Evolutionary conservation across 2,797 vertebrate species (phyloP).

Genomic region (Parambassis ranga): DNA sequence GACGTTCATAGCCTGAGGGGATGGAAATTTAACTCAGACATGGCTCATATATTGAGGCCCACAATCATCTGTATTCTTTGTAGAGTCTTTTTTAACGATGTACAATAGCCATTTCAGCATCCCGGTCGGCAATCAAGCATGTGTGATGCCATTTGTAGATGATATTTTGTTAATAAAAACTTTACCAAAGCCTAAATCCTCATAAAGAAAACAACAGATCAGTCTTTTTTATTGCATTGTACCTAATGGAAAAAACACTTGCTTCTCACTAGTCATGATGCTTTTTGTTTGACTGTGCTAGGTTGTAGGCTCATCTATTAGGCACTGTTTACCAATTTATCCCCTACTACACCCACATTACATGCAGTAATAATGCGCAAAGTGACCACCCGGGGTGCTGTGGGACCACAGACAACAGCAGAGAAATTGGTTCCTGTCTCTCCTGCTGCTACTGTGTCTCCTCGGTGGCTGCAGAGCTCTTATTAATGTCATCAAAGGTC

Average conservation of each 20-base stretch:
- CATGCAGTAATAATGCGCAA: slow-evolving; percentile 31
- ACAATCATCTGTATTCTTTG: slow-evolving; percentile 52
- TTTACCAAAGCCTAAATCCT: slow-evolving; percentile 24
- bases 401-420: slow-evolving; percentile 54
- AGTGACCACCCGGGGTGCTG: slow-evolving; percentile 64
- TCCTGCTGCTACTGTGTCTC: slow-evolving; percentile 15
- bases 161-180: slow-evolving; percentile 45
- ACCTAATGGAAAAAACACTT: slow-evolving; percentile 14
- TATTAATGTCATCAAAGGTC: slow-evolving; percentile 60
- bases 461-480: slow-evolving; percentile 38
- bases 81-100: slow-evolving; percentile 42
- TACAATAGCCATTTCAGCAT: slow-evolving; percentile 41
- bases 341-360: slow-evolving; percentile 41
- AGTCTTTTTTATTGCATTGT: slow-evolving; percentile 36
- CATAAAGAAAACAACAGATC: slow-evolving; percentile 38
- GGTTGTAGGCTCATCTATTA: slow-evolving; percentile 54
- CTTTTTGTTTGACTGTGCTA: slow-evolving; percentile 14
- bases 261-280: background rate
- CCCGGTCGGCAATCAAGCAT: slow-evolving; percentile 34
- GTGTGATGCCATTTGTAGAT: slow-evolving; percentile 31
- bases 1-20: slow-evolving; percentile 53
- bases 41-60: slow-evolving; percentile 45
- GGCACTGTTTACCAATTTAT: slow-evolving; percentile 36
- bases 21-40: slow-evolving; percentile 58
- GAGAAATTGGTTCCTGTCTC: slow-evolving; percentile 47